phyloP scores from a whole-genome alignment of 2,888 invertebrate species.

The Boloria selene region DNA sequence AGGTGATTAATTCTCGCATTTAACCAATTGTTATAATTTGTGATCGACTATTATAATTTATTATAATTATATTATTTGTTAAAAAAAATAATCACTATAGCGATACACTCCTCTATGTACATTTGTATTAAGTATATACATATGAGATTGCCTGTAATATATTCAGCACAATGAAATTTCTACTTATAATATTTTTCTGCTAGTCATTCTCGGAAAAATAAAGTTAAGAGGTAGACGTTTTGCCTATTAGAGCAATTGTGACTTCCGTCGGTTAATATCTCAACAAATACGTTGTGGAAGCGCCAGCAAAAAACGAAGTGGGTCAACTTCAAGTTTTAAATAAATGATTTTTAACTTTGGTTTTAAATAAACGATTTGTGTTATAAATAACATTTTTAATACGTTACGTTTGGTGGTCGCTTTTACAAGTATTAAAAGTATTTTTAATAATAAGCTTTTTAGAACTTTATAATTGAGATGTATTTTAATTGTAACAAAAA shows the following conservation, averaged over 20 bases:
- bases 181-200: background rate
- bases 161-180: background rate
- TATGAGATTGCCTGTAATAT: too few species aligned
- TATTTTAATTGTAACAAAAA: background rate
- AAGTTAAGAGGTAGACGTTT: constrained; percentile 8
- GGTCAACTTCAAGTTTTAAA: constrained; percentile 15
- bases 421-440: too few species aligned
- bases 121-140: too few species aligned
- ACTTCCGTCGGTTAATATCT: constrained; percentile 19
- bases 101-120: too few species aligned
- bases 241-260: constrained; percentile 20
- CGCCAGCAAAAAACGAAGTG: constrained; percentile 5
- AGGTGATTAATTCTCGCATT: too few species aligned
- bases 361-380: background rate
- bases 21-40: too few species aligned
- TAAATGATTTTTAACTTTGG: background rate
- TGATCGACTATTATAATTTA: too few species aligned
- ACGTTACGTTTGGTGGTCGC: too few species aligned
- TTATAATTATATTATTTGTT: too few species aligned
- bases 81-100: too few species aligned
- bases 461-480: too few species aligned
- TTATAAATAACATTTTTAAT: background rate
- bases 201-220: background rate
- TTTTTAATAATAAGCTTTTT: too few species aligned
- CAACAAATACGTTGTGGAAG: constrained; percentile 14